Evolutionary conservation across 2,113 vertebrate genomes (phyloP).

Genomic region (Himantopus leucocephalus): DNA sequence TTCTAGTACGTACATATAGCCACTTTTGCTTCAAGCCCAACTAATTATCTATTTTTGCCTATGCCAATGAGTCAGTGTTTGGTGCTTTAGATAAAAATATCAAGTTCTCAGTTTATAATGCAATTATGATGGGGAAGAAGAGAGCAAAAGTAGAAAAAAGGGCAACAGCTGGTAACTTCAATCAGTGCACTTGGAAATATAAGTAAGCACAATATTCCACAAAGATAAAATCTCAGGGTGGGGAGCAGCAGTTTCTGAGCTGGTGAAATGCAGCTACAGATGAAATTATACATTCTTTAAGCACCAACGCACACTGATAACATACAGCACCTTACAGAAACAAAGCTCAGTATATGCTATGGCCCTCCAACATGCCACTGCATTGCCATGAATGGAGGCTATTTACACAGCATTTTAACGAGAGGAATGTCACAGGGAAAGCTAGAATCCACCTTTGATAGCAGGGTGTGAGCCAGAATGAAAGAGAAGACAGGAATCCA

Average conservation of each 20-base stretch:
- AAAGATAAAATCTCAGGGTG: neutral
- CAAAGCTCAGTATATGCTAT: rapidly evolving
- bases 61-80: slow-evolving; percentile 20
- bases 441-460: neutral
- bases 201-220: neutral
- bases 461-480: neutral
- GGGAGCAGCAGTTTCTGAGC: neutral
- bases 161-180: slow-evolving; percentile 44
- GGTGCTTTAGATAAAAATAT: slow-evolving; percentile 48
- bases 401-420: neutral
- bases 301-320: neutral
- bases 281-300: rapidly evolving
- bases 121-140: neutral
- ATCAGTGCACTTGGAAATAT: neutral
- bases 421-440: neutral
- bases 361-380: rapidly evolving
- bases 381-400: neutral
- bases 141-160: slow-evolving; percentile 24
- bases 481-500: neutral
- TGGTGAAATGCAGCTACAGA: neutral
- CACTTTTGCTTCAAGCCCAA: slow-evolving; percentile 15
- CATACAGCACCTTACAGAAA: neutral
- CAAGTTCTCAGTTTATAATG: neutral
- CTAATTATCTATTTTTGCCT: slow-evolving; percentile 36
- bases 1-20: neutral